phyloP scores from a whole-genome alignment of 2,797 vertebrate species.

The Microctenopoma steveboyesi region DNA sequence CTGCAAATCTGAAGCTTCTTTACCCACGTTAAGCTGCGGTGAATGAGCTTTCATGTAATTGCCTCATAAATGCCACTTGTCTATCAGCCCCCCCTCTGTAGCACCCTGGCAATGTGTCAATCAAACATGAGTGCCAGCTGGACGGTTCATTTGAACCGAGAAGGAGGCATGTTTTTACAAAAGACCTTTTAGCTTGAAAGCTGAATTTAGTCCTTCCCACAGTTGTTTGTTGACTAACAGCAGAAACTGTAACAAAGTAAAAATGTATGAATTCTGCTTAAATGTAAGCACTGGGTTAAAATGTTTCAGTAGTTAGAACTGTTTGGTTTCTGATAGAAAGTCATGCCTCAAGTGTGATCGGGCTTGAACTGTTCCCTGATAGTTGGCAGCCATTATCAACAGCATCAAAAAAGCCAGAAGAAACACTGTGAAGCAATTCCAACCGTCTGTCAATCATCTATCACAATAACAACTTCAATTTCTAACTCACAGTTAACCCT shows the following conservation, averaged over 20 bases:
- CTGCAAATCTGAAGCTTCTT: conserved; percentile 38
- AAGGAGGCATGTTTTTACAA: conserved; percentile 57
- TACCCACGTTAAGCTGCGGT: conserved; percentile 50
- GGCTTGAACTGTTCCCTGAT: conserved; percentile 20
- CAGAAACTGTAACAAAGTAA: conserved; percentile 34
- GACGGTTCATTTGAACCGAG: conserved; percentile 57
- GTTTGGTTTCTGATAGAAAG: conserved; percentile 4
- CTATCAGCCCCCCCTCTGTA: conserved; percentile 74
- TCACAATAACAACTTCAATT: conserved; percentile 34
- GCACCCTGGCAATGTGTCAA: conserved; percentile 79
- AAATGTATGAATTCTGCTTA: conserved; percentile 32
- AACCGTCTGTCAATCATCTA: conserved; percentile 48
- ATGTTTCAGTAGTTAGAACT: conserved; percentile 15
- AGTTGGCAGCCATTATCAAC: conserved; percentile 17
- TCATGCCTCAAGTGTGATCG: conserved; percentile 12
- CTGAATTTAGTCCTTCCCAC: conserved; percentile 35
- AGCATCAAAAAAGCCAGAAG: conserved; percentile 13
- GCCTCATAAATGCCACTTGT: conserved; percentile 87
- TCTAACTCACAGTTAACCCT: conserved; percentile 57
- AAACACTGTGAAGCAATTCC: conserved; percentile 35
- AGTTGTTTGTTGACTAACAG: conserved; percentile 20
- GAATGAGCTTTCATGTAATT: conserved; percentile 84
- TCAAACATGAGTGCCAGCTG: conserved; percentile 78
- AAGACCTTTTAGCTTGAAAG: conserved; percentile 45
- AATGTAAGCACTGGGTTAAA: conserved; percentile 17